Conservation (phyloP, 2,113 vertebrate species). For the Poeciliopsis prolifica region DNA sequence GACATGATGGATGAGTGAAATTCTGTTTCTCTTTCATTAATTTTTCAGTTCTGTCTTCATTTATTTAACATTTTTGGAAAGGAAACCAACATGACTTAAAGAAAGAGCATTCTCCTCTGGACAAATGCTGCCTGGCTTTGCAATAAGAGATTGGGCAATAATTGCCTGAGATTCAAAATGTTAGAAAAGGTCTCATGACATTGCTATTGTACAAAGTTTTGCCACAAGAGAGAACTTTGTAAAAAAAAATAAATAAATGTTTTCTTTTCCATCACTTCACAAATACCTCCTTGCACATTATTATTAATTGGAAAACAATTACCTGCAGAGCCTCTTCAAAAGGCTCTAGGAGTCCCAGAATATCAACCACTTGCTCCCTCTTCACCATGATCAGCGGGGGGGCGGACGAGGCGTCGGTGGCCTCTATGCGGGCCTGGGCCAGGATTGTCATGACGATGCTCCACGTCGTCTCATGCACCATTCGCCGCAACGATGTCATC, state of each 20-base stretch:
- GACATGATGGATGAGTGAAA: no score
- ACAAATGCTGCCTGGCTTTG: no score
- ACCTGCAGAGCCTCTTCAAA: conserved; percentile 78
- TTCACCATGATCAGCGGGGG: conserved; percentile 74
- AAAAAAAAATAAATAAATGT: background rate
- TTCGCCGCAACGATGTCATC: conserved; percentile 65
- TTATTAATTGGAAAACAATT: background rate
- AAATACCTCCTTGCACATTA: background rate
- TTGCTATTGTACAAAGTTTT: no score
- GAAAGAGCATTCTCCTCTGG: no score
- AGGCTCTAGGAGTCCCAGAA: conserved; percentile 75
- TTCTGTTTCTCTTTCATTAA: no score
- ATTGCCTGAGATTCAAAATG: no score
- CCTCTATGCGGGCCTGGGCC: conserved; percentile 75
- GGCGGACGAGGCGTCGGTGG: conserved; percentile 55
- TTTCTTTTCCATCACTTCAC: background rate
- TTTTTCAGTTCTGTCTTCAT: no score
- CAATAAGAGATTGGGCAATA: no score
- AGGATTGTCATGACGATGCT: conserved; percentile 66
- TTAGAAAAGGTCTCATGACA: no score
- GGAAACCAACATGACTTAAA: no score
- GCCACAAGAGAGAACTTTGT: no score
- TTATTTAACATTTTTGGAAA: no score
- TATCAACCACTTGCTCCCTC: conserved; percentile 76
- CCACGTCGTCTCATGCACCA: conserved; percentile 74